Conservation (phyloP, 2,113 vertebrate genomes). For the Pagrus major region DNA sequence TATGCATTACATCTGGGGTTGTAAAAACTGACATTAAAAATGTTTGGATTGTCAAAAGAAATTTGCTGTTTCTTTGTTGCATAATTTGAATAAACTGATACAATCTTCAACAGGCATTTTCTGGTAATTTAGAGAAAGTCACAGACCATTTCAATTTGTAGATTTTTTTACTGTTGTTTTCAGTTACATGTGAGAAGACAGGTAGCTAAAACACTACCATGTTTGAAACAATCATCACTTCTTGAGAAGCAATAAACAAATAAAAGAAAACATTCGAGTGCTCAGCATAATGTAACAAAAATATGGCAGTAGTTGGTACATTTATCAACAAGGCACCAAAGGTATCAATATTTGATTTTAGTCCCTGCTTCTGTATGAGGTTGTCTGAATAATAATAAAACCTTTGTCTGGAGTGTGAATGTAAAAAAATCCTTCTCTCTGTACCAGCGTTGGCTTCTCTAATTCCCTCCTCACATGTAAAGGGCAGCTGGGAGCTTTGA, state of each 20-base stretch:
- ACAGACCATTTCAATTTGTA: constrained; percentile 59
- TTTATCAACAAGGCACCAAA: constrained; percentile 92
- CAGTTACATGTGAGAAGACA: constrained; percentile 85
- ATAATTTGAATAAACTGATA: constrained; percentile 47
- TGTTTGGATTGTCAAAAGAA: not conserved
- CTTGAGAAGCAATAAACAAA: constrained; percentile 90
- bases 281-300: constrained; percentile 89
- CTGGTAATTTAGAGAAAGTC: constrained; percentile 30
- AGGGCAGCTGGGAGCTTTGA: constrained; percentile 57
- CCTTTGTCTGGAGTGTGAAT: constrained; percentile 67
- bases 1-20: not conserved
- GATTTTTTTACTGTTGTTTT: constrained; percentile 78
- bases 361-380: constrained; percentile 83
- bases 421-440: constrained; percentile 71
- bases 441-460: constrained; percentile 73
- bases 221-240: constrained; percentile 89
- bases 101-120: not conserved
- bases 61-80: constrained; percentile 14
- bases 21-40: constrained; percentile 21
- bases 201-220: constrained; percentile 99
- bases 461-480: constrained; percentile 53
- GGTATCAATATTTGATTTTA: constrained; percentile 81
- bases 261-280: constrained; percentile 86
- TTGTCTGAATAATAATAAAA: constrained; percentile 79
- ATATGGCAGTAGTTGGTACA: constrained; percentile 89